These are phyloP conservation scores for Setipinna tenuifilis DNA, from an alignment of 2,797 vertebrate genomes.

Conservation along the genomic window DNA sequence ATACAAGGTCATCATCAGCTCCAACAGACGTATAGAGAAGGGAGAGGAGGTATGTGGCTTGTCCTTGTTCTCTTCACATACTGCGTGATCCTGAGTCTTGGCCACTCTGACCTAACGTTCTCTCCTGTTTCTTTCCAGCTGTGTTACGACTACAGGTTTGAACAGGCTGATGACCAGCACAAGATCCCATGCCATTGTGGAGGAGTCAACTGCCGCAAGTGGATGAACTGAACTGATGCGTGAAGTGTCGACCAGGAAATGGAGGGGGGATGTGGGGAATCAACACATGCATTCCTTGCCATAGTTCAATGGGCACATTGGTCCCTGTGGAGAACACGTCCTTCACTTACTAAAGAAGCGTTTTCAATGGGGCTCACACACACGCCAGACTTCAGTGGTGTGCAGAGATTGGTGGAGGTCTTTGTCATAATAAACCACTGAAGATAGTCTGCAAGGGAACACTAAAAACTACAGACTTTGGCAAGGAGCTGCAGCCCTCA, in stretches of 20 bases:
- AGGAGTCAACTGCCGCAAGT: slow-evolving; percentile 96
- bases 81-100: slow-evolving; percentile 1
- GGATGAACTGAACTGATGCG: slow-evolving; percentile 86
- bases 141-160: slow-evolving; percentile 97
- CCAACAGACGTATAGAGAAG: slow-evolving; percentile 90
- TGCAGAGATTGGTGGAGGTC: slow-evolving; percentile 19
- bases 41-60: slow-evolving; percentile 89
- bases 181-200: slow-evolving; percentile 97
- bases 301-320: slow-evolving; percentile 67
- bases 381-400: neutral
- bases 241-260: slow-evolving; percentile 26
- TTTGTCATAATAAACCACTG: slow-evolving; percentile 18
- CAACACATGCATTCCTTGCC: slow-evolving; percentile 75
- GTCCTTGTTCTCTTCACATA: neutral
- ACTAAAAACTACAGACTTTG: neutral
- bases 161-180: slow-evolving; percentile 88
- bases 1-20: slow-evolving; percentile 98
- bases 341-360: slow-evolving; percentile 56
- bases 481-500: slow-evolving; percentile 26
- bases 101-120: neutral
- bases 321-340: slow-evolving; percentile 72
- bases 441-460: slow-evolving; percentile 9
- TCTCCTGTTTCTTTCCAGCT: slow-evolving; percentile 75
- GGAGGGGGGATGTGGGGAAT: slow-evolving; percentile 40
- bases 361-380: slow-evolving; percentile 18